Base-by-base conservation (phyloP, 2,113 vertebrate genomes). In the Corynorhinus townsendii region DNA sequence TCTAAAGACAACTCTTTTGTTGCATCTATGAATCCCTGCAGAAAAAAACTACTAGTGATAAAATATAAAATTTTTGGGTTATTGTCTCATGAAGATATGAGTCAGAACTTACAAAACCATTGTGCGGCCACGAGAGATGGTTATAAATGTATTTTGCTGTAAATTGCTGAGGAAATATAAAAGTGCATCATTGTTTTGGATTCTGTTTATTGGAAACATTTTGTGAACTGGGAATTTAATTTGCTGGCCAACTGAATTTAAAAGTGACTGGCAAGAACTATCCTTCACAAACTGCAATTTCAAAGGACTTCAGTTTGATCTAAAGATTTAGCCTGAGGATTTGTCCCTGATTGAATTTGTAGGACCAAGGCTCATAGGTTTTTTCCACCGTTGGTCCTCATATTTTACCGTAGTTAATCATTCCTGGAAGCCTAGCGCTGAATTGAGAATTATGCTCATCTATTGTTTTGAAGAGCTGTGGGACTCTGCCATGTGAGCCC, bases 131-230 rank as follows among this genome's bases (percentile, higher is more conserved):
- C 73, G 19, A 94, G 71, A 85, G 64, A 92, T 40, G 22, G 45
- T 89, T 89, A 77, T 90, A 95, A 95, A 89, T 89, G 24, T 75
- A 52, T 24, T 92, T 93, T 93, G 71, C 84, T 95, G 1, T 76
- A 77, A 86, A 83, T 49, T 94, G 35, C 87, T 66, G 28, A 92
- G 86, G 62, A 93, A 84, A 95, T 85, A 73, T 85, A 91, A 86
- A 89, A 80, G 26, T 52, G 2, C 52, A 52, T 79, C 89, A 92
- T 96, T 92, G 64, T 93, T 80, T 89, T 72, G 11, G 47, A 26
- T 92, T 87, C 40, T 87, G 64, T 94, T 94, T 96, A 94, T 91
- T 90, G 66, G 72, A 72, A 90, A 89, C n/a, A 86, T 62, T 96
- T 84, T 73, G 62, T 16, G 76, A 90, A 83, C 64, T 86, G 10